Percentiles rank a stretch among this genome's conserved stretches.
Conservation (phyloP, 2,113 vertebrate genomes). For the Heloderma charlesbogerti region DNA sequence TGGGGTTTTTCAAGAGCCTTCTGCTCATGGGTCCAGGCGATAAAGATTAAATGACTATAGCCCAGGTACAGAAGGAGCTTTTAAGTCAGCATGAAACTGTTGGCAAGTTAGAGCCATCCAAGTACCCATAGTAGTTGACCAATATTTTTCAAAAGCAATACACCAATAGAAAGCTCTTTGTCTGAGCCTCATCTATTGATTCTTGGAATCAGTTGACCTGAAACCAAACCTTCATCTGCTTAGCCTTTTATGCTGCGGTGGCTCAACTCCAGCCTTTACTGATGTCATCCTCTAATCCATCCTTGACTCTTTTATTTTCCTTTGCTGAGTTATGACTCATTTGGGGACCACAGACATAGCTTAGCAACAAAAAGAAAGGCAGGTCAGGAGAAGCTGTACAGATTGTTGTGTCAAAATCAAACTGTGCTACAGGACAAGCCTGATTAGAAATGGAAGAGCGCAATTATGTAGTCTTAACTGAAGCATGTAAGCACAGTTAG, state of each 20-base stretch:
- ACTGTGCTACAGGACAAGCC: not conserved
- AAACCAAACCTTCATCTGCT: not conserved
- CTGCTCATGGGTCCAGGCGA: not conserved
- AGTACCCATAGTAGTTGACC: not conserved
- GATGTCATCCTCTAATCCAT: not conserved
- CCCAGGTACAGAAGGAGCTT: not conserved
- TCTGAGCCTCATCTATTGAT: not conserved
- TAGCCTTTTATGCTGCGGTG: not conserved
- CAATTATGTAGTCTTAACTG: not conserved
- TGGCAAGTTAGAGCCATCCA: not conserved
- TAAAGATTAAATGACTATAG: not conserved
- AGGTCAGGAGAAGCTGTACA: not conserved
- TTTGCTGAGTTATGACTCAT: not conserved
- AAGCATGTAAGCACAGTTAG: not conserved
- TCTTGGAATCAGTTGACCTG: not conserved
- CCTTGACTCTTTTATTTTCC: not conserved
- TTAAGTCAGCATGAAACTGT: not conserved
- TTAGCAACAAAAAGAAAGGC: not conserved
- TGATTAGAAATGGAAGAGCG: conserved; percentile 13
- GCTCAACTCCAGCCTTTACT: not conserved
- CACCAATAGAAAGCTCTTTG: not conserved
- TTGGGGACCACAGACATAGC: not conserved
- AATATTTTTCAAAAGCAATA: not conserved
- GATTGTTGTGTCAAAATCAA: conserved; percentile 4
- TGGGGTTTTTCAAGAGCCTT: not conserved